Evolutionary conservation across 2,113 vertebrate genomes (phyloP).

Genomic region (Chaetops frenatus): DNA sequence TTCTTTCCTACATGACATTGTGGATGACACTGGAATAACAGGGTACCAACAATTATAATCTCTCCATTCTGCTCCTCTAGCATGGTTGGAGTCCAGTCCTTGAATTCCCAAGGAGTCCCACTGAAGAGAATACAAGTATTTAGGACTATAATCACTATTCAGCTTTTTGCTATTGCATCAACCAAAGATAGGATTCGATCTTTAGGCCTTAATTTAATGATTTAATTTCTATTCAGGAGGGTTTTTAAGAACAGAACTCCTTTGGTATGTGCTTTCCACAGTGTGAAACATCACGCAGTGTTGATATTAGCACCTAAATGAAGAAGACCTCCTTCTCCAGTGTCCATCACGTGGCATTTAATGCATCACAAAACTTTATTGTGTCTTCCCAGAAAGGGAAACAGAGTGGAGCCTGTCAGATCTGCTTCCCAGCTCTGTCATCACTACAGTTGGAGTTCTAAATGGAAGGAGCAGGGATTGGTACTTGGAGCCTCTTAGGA

Average conservation of each 20-base stretch:
- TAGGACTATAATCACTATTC: not conserved
- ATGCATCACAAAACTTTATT: not conserved
- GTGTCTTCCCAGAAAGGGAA: not conserved
- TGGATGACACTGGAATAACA: not conserved
- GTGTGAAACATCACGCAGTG: not conserved
- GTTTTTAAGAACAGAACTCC: not conserved
- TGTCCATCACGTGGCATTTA: not conserved
- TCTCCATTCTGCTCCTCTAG: not conserved
- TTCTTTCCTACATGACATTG: not conserved
- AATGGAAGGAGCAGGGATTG: not conserved
- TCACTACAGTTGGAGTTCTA: fast-evolving
- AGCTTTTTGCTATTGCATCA: not conserved
- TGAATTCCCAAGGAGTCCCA: not conserved
- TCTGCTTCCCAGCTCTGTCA: not conserved
- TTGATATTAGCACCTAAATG: not conserved
- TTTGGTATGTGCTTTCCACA: not conserved
- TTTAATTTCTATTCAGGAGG: not conserved
- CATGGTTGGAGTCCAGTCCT: not conserved
- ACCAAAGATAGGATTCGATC: not conserved
- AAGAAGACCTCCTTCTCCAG: not conserved
- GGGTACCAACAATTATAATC: not conserved
- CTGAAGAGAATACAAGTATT: not conserved
- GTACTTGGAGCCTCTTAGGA: not conserved
- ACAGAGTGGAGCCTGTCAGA: not conserved
- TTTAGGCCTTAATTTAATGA: not conserved